phyloP scores from a whole-genome alignment of 2,888 invertebrate genomes.

The Ariolimax columbianus region DNA sequence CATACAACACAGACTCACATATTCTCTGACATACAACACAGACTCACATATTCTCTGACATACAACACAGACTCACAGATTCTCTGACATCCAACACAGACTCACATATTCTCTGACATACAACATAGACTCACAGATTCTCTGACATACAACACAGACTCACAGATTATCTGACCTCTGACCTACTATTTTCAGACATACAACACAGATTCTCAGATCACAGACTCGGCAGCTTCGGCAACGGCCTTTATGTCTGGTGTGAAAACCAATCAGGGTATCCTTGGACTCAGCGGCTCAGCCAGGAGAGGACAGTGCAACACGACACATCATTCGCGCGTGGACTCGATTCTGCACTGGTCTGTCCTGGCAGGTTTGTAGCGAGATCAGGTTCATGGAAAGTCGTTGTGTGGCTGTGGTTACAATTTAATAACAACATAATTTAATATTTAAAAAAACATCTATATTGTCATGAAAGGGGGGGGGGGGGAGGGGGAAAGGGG shows the following conservation, averaged over 20 bases:
- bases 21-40: too few species aligned
- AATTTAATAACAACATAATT: too few species aligned
- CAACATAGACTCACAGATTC: too few species aligned
- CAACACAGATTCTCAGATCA: constrained; percentile 89
- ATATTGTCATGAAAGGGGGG: neutral
- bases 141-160: too few species aligned
- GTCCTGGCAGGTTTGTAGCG: constrained; percentile 52
- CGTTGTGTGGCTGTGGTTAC: too few species aligned
- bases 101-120: too few species aligned
- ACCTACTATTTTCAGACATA: constrained; percentile 86
- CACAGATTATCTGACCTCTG: neutral
- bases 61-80: too few species aligned
- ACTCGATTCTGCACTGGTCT: constrained; percentile 59
- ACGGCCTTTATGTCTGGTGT: constrained; percentile 91
- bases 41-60: too few species aligned
- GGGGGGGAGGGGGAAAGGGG: neutral
- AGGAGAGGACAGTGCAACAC: constrained; percentile 82
- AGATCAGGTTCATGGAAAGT: neutral
- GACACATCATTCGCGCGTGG: constrained; percentile 49
- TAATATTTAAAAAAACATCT: too few species aligned
- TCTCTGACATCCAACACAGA: too few species aligned
- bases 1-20: too few species aligned
- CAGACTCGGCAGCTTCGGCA: constrained; percentile 92
- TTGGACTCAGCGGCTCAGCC: constrained; percentile 87
- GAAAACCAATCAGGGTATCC: constrained; percentile 88